Base-by-base conservation (phyloP, 2,113 vertebrate species). In the Loxodonta africana region DNA sequence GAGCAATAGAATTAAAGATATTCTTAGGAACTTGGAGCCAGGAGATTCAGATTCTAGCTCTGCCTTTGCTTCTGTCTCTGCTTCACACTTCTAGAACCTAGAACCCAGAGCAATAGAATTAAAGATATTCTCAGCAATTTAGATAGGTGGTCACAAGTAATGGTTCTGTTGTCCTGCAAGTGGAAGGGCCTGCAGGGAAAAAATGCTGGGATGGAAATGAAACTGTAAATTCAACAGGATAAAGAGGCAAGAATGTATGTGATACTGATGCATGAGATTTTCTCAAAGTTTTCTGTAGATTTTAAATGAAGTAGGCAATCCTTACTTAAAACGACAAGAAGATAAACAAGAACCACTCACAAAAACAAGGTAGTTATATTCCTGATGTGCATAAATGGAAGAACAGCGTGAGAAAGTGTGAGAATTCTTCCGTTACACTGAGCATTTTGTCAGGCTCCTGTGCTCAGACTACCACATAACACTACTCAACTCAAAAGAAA, bases 401-500 rank as follows among this genome's bases (percentile, higher is more conserved):
- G 53, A 25, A 23, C 0, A 9, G 6, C 1, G 6, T 5, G 23
- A 83, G 62, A 26, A 18, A 8, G 26, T 18, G 1, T 44, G 21
- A 51, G 26, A 44, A 37, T 69, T 82, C 48, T 81, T 62, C 57
- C 33, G 23, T 26, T 14, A 5, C 5, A 18, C 10, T 28, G 17
- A 20, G 21, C 18, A 62, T 15, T 57, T n/a, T 21, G 11, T 76
- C 60, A 63, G 26, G 20, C 1, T 51, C 7, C 1, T 30, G 51
- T 62, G 67, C 9, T 28, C 37, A 73, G 6, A 77, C 60, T 33
- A 9, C 30, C n/a, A n/a, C 14, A 81, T 25, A 46, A 60, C 5
- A 84, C 30, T 37, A 6, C 12, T n/a, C 2, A 76, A 4, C 23
- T 44, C 8, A 30, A 83, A 63, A 92, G 76, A 8, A 74, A 62